Evolutionary conservation across 35 echinoderm and acorn worm species (phyloP).

Genomic region (Hemicentrotus pulcherrimus): DNA sequence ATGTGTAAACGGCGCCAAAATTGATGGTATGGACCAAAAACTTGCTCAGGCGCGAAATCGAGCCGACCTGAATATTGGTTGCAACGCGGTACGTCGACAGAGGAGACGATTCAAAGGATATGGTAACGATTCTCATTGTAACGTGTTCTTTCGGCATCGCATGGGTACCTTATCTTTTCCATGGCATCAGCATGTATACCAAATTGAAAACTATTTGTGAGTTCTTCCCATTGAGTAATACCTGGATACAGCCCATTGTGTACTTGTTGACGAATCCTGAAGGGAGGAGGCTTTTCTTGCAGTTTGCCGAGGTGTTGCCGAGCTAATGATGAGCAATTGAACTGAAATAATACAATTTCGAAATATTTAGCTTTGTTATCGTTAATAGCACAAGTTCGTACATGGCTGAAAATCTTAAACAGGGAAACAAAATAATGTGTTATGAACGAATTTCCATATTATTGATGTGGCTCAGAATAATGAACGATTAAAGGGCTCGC

Average conservation of each 20-base stretch:
- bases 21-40: background rate
- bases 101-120: background rate
- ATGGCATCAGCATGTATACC: background rate
- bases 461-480: background rate
- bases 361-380: too few relatives aligned
- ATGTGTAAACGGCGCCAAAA: background rate
- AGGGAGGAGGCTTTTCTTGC: background rate
- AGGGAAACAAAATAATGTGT: too few relatives aligned
- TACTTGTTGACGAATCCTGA: constrained; percentile 27
- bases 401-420: background rate
- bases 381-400: background rate
- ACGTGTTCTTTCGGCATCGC: background rate
- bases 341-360: too few relatives aligned
- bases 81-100: background rate
- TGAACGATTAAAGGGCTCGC: too few relatives aligned
- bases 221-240: background rate
- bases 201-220: background rate
- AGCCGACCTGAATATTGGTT: background rate
- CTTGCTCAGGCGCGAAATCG: background rate
- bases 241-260: constrained; percentile 25
- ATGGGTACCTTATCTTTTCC: background rate
- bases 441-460: background rate
- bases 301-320: background rate
- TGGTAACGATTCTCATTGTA: background rate
- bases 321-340: background rate